Percentiles rank a stretch among this genome's conserved stretches.
These are phyloP conservation scores for Pterocles gutturalis DNA, from an alignment of 2,113 vertebrate species.

Conservation along the genomic window DNA sequence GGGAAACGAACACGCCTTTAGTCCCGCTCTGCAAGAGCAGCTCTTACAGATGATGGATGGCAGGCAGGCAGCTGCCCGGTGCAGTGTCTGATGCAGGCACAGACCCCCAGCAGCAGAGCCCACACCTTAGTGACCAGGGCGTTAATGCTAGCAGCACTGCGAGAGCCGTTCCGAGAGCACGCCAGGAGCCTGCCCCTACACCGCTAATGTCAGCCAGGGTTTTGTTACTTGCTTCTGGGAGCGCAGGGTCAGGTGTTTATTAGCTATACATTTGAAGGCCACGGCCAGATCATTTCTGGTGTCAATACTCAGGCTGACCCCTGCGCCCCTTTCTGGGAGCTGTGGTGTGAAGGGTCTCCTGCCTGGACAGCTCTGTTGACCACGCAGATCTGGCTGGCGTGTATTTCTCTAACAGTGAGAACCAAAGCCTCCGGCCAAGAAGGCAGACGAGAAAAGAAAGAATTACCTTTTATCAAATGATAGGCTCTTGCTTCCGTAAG, in stretches of 20 bases:
- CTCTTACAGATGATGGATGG: fast-evolving
- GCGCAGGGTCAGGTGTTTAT: not conserved
- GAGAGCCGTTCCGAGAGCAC: fast-evolving
- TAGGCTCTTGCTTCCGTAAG: not conserved
- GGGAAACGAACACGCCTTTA: not conserved
- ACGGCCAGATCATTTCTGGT: not conserved
- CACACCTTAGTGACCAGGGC: fast-evolving
- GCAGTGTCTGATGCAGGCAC: not conserved
- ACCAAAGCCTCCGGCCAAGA: not conserved
- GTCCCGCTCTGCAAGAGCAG: not conserved
- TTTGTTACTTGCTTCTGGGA: not conserved
- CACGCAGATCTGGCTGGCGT: not conserved
- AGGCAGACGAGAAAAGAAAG: not conserved
- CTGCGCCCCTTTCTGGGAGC: not conserved
- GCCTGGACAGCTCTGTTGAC: not conserved
- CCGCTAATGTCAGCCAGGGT: fast-evolving
- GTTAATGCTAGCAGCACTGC: not conserved
- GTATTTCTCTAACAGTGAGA: not conserved
- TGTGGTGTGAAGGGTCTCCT: not conserved
- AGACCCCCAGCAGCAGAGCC: not conserved
- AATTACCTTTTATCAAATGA: slow-evolving; percentile 1
- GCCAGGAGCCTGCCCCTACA: not conserved
- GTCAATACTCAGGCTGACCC: not conserved
- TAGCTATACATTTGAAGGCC: not conserved
- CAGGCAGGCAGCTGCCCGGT: not conserved